Conservation (phyloP, 2,888 invertebrate genomes). For the Leptinotarsa tumamoca region DNA sequence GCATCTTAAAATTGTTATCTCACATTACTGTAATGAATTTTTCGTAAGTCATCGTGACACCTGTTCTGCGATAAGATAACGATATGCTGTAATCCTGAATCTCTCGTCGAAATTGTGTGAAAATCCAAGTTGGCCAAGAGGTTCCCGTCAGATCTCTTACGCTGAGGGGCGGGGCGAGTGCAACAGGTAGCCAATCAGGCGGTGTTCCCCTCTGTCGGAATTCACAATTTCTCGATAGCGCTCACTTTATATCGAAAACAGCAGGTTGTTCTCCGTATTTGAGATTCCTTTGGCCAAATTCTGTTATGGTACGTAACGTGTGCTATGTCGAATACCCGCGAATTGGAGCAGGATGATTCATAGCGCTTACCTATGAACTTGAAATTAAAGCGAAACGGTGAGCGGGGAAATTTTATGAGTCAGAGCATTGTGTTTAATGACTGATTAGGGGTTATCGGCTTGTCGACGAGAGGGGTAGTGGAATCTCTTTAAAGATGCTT, state of each 20-base stretch:
- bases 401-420: conserved; percentile 41
- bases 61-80: background rate
- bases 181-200: conserved; percentile 64
- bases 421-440: conserved; percentile 36
- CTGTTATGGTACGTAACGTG: conserved; percentile 12
- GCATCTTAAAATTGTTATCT: background rate
- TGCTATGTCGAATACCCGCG: conserved; percentile 10
- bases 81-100: background rate
- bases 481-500: too few relatives aligned
- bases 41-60: background rate
- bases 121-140: conserved; percentile 24
- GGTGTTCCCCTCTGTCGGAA: conserved; percentile 46
- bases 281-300: conserved; percentile 39
- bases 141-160: conserved; percentile 42
- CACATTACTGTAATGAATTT: background rate
- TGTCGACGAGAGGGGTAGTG: background rate
- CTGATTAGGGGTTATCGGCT: conserved; percentile 4
- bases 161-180: conserved; percentile 60
- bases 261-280: conserved; percentile 43
- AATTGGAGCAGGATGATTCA: conserved; percentile 36
- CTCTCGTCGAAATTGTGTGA: conserved; percentile 10
- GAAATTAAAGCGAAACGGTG: conserved; percentile 34
- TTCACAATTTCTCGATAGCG: conserved; percentile 45
- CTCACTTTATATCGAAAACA: conserved; percentile 45
- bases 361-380: conserved; percentile 30